Evolutionary conservation across 2,113 vertebrate species (phyloP).

Genomic region (Saguinus midas): DNA sequence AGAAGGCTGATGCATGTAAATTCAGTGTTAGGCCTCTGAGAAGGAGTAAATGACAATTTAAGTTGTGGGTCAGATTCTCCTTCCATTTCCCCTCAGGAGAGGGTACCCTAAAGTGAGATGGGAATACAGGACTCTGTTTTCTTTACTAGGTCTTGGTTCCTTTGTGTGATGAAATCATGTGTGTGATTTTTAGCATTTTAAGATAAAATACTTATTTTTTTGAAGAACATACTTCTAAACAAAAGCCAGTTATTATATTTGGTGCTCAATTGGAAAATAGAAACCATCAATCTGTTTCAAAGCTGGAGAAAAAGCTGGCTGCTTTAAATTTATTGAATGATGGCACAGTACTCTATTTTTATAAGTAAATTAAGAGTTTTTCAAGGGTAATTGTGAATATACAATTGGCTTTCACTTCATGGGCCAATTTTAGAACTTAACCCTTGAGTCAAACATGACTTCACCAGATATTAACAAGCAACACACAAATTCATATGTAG

Average conservation of each 20-base stretch:
- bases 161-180: neutral
- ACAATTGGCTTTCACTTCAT: conserved; percentile 3
- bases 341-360: conserved; percentile 29
- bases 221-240: conserved; percentile 61
- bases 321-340: conserved; percentile 54
- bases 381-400: conserved; percentile 42
- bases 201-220: conserved; percentile 57
- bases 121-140: neutral
- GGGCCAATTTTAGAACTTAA: conserved; percentile 8
- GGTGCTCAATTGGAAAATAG: conserved; percentile 60
- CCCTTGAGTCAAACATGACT: neutral
- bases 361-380: conserved; percentile 41
- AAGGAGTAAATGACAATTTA: neutral
- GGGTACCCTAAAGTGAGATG: fast-evolving
- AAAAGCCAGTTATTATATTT: conserved; percentile 68
- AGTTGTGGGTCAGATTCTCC: neutral
- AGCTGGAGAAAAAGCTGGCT: conserved; percentile 57
- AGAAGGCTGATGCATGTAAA: neutral
- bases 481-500: neutral
- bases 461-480: conserved; percentile 8
- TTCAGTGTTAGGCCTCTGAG: neutral
- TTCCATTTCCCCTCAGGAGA: neutral
- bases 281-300: conserved; percentile 71
- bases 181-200: conserved; percentile 40
- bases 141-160: neutral